Evolutionary conservation across 2,797 vertebrate genomes (phyloP), one percentile per base, ranked within the genome.

Genomic region (Remorina albescens): DNA sequence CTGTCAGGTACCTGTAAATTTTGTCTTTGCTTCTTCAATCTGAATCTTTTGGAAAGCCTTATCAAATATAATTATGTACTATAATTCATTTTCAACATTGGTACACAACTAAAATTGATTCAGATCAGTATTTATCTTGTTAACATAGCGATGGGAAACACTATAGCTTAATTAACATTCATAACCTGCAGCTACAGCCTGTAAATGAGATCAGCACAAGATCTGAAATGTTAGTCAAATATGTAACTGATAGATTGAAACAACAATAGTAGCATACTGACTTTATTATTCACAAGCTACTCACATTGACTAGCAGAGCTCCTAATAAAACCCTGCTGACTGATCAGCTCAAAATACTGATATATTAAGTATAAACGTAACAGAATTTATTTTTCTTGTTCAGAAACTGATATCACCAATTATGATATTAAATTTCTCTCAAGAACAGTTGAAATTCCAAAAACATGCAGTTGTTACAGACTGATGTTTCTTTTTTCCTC

Each of bases 221-320:
- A 72, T 76, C 68, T 49, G 51, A 80, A 74, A 32, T 54, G 55
- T 53, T 56, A 21, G 72, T 67, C 62, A 71, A 86, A 77, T 54
- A 57, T 75, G 37, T 37, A 70, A 73, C 61, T 63, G 62, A 42
- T 47, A 36, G 49, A 70, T 64, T 77, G 50, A 53, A 70, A 53
- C 26, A 51, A 46, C 26, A 55, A 30, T 60, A 64, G 41, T 58
- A 50, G 49, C 51, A 28, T 41, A 39, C 51, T 78, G 53, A 63
- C 50, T 71, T 74, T 56, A 56, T 68, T 78, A 66, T 73, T 53
- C 23, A 8, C 26, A 65, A 58, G 51, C 23, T 41, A 16, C n/a
- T 58, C 36, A 13, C n/a, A 55, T 46, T 26, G 23, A 47, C 2
- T 26, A 26, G 1, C n/a, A 32, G 51, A 67, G 42, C 53, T 55